Evolutionary conservation across 1,140 invertebrate genomes (phyloP).

Genomic region (Patella vulgata): DNA sequence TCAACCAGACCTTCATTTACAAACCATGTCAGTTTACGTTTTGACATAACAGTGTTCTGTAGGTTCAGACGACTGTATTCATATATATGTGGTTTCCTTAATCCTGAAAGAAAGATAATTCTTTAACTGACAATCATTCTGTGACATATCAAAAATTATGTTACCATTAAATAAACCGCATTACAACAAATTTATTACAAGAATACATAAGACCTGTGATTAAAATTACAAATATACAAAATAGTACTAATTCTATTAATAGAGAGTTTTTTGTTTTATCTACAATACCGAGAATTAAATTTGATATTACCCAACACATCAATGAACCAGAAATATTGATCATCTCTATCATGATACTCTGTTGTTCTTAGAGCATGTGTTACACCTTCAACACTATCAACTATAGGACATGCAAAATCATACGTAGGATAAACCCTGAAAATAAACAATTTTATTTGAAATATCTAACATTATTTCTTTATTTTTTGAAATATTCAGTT

Average conservation of each 20-base stretch:
- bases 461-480: too few species aligned
- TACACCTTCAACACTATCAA: slow-evolving; percentile 96
- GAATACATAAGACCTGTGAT: too few species aligned
- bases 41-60: slow-evolving; percentile 97
- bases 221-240: too few species aligned
- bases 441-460: slow-evolving; percentile 45
- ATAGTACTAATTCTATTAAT: too few species aligned
- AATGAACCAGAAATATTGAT: slow-evolving; percentile 93
- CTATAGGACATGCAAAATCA: slow-evolving; percentile 99
- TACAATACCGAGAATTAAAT: too few species aligned
- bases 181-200: too few species aligned
- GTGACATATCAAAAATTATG: neutral
- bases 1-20: slow-evolving; percentile 92
- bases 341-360: slow-evolving; percentile 98
- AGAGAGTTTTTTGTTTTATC: too few species aligned
- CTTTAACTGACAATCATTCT: too few species aligned
- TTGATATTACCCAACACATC: slow-evolving; percentile 64
- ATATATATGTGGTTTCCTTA: slow-evolving; percentile 94
- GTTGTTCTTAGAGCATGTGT: slow-evolving; percentile 97
- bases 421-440: slow-evolving; percentile 98
- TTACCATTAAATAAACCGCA: neutral
- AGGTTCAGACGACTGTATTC: slow-evolving; percentile 96
- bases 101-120: slow-evolving; percentile 72
- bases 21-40: slow-evolving; percentile 97
- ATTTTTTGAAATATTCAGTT: too few species aligned